Base-by-base conservation (phyloP, 2,113 vertebrate genomes). In the Otis tarda region DNA sequence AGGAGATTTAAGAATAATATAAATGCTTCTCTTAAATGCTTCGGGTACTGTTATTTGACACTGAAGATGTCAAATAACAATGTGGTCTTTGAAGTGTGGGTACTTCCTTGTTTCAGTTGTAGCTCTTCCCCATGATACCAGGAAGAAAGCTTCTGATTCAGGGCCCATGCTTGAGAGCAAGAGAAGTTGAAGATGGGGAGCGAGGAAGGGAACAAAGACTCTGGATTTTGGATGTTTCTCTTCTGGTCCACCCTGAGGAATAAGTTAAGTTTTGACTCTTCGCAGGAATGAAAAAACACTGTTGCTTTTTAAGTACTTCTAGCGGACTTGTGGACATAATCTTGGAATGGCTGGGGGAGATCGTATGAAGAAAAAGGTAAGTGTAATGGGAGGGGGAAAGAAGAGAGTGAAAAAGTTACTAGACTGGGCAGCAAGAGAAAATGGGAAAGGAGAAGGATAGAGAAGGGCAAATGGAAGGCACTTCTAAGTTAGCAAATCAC, bases 271-370 rank as follows among this genome's bases (percentile, higher is more conserved):
- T 68, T 69, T 82, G 50, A 50, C 35, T 6, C 14, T 82, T 67
- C 49, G 53, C 22, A 30, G 35, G 37, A 70, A 24, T 73, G 53
- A 68, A 57, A 68, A 88, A 27, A 55, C 0, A 1, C 17, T 79
- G 25, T 27, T 79, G 35, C 41, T 73, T 52, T 17, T 60, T 55
- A 60, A 64, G 14, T 59, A 39, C 39, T 83, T 83, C 5, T 41
- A 10, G 21, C 0, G 0, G 59, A 14, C 52, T 65, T 52, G 20
- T 56, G 49, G 23, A 45, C 3, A 2, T 75, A 33, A n/a, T 71
- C 6, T 21, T 10, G 14, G 35, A 85, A 37, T 24, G 39, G 39
- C 24, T 75, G 28, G 4, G 13, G 13, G 10, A 74, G 41, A 13
- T 93, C 2, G 23, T 45, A 27, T 35, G 14, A 69, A 37, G 39